These are phyloP conservation scores for Rhysida immarginata DNA, from an alignment of 1,140 invertebrate species.

Conservation along the genomic window DNA sequence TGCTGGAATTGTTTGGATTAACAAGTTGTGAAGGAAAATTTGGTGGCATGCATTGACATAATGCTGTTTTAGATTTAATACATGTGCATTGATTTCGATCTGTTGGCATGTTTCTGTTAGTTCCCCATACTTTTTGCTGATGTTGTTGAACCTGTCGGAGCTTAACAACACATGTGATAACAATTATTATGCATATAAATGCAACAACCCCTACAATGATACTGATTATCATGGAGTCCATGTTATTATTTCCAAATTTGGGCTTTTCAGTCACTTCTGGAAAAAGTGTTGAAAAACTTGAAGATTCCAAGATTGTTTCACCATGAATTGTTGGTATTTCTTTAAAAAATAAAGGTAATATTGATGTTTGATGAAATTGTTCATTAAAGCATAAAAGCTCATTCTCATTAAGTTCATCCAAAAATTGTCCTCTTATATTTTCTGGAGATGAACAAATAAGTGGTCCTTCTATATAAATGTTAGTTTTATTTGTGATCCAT, in stretches of 20 bases:
- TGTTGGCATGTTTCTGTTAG: no score
- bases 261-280: constrained; percentile 53
- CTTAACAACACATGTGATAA: constrained; percentile 72
- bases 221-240: constrained; percentile 79
- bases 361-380: no score
- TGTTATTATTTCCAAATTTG: constrained; percentile 55
- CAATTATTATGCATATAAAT: constrained; percentile 71
- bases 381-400: no score
- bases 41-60: background rate
- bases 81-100: background rate
- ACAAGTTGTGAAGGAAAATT: constrained; percentile 5
- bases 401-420: constrained; percentile 61
- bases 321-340: background rate
- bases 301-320: constrained; percentile 11
- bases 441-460: constrained; percentile 49
- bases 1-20: constrained; percentile 7
- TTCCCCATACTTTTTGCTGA: background rate
- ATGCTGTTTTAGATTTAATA: background rate
- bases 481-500: constrained; percentile 50
- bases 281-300: constrained; percentile 35
- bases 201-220: constrained; percentile 80
- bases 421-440: constrained; percentile 44
- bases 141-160: constrained; percentile 15
- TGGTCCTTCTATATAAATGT: no score
- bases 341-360: no score